Percentiles rank a stretch among this genome's conserved stretches.
phyloP scores from a whole-genome alignment of 2,888 invertebrate genomes.

The Cremastobaeus sp. region DNA sequence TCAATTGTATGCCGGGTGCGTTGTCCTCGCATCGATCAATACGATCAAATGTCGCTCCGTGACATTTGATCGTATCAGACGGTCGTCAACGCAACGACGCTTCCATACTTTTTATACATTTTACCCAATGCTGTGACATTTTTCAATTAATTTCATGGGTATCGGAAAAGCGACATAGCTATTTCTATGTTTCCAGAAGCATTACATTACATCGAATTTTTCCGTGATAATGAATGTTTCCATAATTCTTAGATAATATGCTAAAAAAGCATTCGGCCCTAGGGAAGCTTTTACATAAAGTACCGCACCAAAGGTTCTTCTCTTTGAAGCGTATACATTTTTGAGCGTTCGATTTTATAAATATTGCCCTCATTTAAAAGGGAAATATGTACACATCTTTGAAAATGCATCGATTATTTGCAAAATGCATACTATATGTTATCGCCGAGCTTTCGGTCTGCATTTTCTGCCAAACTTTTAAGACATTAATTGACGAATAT shows the following conservation, averaged over 20 bases:
- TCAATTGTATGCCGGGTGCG: slow-evolving; percentile 47
- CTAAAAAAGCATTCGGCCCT: no score
- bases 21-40: slow-evolving; percentile 58
- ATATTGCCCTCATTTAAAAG: slow-evolving; percentile 53
- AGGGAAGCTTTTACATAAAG: slow-evolving; percentile 15
- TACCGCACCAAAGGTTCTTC: not conserved
- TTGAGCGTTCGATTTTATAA: slow-evolving; percentile 49
- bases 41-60: slow-evolving; percentile 58
- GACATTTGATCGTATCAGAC: slow-evolving; percentile 59
- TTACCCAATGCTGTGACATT: slow-evolving; percentile 37
- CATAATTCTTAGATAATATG: slow-evolving; percentile 12
- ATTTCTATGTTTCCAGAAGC: slow-evolving; percentile 21
- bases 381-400: slow-evolving; percentile 35
- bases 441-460: slow-evolving; percentile 31
- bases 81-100: slow-evolving; percentile 59
- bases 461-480: slow-evolving; percentile 36
- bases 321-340: slow-evolving; percentile 34
- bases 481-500: slow-evolving; percentile 50
- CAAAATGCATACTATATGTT: slow-evolving; percentile 50
- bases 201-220: slow-evolving; percentile 17
- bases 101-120: slow-evolving; percentile 31
- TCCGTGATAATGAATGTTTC: slow-evolving; percentile 17
- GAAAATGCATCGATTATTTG: slow-evolving; percentile 47
- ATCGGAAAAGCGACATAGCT: slow-evolving; percentile 22
- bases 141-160: slow-evolving; percentile 52